A percentile compares a stretch with the other conserved stretches of the same genome.
phyloP scores from a whole-genome alignment of 2,888 invertebrate species.

The Erebia palarica region DNA sequence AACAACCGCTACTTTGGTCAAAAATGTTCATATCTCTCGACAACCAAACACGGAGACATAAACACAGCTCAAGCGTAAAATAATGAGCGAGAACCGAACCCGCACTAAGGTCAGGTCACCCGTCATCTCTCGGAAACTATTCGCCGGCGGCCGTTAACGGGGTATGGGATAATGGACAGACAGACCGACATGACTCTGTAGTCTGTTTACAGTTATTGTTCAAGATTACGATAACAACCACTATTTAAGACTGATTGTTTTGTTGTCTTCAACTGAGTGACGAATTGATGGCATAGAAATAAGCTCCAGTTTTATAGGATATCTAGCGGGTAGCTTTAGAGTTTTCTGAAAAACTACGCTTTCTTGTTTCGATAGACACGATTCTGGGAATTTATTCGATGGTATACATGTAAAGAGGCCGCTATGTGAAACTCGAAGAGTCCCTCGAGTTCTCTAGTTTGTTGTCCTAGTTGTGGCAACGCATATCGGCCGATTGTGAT shows the following conservation, averaged over 20 bases:
- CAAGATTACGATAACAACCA: conserved; percentile 17
- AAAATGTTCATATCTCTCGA: not conserved
- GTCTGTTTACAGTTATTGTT: conserved; percentile 24
- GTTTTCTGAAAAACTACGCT: too few species aligned
- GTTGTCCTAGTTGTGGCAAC: too few species aligned
- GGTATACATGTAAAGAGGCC: too few species aligned
- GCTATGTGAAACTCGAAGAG: too few species aligned
- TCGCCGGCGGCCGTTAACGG: conserved; percentile 43
- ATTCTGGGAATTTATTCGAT: too few species aligned
- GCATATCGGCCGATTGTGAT: too few species aligned
- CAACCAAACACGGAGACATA: conserved; percentile 20
- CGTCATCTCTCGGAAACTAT: conserved; percentile 41
- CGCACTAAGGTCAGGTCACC: conserved; percentile 41
- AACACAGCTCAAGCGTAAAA: conserved; percentile 26
- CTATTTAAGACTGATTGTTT: conserved; percentile 16
- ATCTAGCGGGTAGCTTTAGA: too few species aligned
- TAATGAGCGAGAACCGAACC: conserved; percentile 28
- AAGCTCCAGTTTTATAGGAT: too few species aligned
- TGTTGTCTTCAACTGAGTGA: conserved; percentile 10
- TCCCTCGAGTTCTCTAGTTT: too few species aligned
- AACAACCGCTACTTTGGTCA: not conserved
- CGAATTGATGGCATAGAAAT: conserved; percentile 1
- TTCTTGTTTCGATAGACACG: too few species aligned
- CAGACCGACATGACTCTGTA: conserved; percentile 28
- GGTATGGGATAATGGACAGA: conserved; percentile 36